phyloP scores from a whole-genome alignment of 2,113 vertebrate species.

The Climacteris rufus region DNA sequence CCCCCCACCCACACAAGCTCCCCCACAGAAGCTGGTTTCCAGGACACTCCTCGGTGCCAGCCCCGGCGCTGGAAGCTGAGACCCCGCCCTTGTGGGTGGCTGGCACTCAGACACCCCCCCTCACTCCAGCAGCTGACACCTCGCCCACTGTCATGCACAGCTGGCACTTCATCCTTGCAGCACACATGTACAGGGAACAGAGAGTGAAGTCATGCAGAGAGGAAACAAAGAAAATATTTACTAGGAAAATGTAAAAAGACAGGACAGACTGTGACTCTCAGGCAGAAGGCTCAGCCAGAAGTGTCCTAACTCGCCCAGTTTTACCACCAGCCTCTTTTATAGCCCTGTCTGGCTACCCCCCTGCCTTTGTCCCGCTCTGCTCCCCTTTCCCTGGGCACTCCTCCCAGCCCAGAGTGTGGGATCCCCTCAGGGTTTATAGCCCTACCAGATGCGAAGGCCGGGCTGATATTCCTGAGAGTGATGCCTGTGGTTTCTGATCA shows the following conservation, averaged over 20 bases:
- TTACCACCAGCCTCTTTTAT: not conserved
- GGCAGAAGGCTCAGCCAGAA: not conserved
- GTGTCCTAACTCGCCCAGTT: rapidly evolving
- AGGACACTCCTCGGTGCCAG: not conserved
- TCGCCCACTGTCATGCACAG: too few relatives aligned
- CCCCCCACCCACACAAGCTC: not conserved
- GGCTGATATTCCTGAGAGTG: not conserved
- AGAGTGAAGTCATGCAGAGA: not conserved
- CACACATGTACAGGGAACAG: not conserved
- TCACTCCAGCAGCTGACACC: not conserved
- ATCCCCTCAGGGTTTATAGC: not conserved
- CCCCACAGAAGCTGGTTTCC: not conserved
- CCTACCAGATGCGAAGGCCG: not conserved
- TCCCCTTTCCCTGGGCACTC: too few relatives aligned
- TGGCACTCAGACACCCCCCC: not conserved
- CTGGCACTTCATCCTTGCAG: not conserved
- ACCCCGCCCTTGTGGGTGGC: rapidly evolving
- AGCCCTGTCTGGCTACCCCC: not conserved
- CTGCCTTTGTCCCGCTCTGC: not conserved
- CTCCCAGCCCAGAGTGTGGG: rapidly evolving
- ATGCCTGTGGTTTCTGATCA: not conserved
- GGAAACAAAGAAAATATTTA: not conserved
- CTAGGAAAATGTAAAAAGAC: not conserved
- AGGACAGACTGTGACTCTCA: not conserved
- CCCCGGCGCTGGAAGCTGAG: not conserved